A percentile compares a stretch with the other conserved stretches of the same genome.
Evolutionary conservation across 2,888 invertebrate species (phyloP).

Genomic region (Xanthia togata): DNA sequence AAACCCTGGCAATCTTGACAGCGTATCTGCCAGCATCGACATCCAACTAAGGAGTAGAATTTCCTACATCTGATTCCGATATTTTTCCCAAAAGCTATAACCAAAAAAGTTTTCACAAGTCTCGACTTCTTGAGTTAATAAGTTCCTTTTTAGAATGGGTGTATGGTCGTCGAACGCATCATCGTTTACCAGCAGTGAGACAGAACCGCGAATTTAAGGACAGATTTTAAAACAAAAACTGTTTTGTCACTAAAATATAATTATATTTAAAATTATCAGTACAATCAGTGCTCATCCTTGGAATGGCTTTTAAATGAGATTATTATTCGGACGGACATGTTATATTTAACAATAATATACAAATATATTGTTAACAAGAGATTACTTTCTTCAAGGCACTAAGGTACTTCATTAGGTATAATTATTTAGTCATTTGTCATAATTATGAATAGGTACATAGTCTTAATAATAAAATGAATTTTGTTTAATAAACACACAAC

Average conservation of each 20-base stretch:
- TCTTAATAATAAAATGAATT: slow-evolving; percentile 9
- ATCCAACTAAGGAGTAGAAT: neutral
- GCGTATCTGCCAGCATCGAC: neutral
- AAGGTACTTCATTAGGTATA: slow-evolving; percentile 18
- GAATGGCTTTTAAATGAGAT: slow-evolving; percentile 71
- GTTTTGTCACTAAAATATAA: slow-evolving; percentile 67
- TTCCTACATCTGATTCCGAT: neutral
- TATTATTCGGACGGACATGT: slow-evolving; percentile 69
- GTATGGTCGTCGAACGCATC: neutral
- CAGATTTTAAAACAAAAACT: slow-evolving; percentile 29
- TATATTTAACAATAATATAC: slow-evolving; percentile 43
- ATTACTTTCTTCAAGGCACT: slow-evolving; percentile 61
- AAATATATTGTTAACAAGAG: slow-evolving; percentile 44
- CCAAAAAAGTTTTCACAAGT: neutral
- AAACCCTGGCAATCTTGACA: neutral
- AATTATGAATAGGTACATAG: slow-evolving; percentile 2
- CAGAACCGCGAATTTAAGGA: neutral
- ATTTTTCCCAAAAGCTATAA: neutral
- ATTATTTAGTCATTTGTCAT: slow-evolving; percentile 8
- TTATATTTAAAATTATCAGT: slow-evolving; percentile 72
- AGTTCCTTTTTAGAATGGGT: neutral
- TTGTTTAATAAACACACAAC: slow-evolving; percentile 28
- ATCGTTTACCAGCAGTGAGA: neutral
- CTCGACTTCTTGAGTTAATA: neutral
- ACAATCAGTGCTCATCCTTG: slow-evolving; percentile 69